These are phyloP conservation scores for Corvus hawaiiensis DNA, from an alignment of 2,113 vertebrate genomes.

Conservation along the genomic window DNA sequence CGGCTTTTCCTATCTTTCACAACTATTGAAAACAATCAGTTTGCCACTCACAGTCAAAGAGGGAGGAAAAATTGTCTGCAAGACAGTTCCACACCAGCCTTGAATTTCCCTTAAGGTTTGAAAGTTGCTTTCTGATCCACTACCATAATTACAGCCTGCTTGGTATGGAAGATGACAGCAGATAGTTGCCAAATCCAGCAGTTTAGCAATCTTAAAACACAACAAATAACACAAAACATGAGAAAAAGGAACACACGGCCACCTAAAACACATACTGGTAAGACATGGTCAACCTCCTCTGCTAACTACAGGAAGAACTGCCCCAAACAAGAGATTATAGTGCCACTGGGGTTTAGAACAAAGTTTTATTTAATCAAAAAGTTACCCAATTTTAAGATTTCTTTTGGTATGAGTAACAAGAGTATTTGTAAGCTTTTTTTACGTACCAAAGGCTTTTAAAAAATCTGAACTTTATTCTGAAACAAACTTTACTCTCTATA, in stretches of 20 bases:
- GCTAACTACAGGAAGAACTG: not conserved
- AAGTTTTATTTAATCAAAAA: not conserved
- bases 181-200: not conserved
- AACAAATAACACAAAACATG: not conserved
- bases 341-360: not conserved
- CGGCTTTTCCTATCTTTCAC: not conserved
- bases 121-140: not conserved
- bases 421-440: not conserved
- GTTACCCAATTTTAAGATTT: not conserved
- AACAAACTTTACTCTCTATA: not conserved
- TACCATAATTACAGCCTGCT: not conserved
- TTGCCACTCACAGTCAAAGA: not conserved
- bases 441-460: not conserved
- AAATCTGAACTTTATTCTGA: not conserved
- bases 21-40: not conserved
- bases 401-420: not conserved
- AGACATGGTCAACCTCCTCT: not conserved
- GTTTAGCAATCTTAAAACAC: not conserved
- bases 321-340: not conserved
- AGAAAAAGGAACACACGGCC: not conserved
- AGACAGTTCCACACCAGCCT: not conserved
- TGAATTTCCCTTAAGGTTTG: not conserved
- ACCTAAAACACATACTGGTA: not conserved
- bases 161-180: not conserved
- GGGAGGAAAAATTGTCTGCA: not conserved